Conservation (phyloP, 2,888 invertebrate species). For the Nemoura dubitans region DNA sequence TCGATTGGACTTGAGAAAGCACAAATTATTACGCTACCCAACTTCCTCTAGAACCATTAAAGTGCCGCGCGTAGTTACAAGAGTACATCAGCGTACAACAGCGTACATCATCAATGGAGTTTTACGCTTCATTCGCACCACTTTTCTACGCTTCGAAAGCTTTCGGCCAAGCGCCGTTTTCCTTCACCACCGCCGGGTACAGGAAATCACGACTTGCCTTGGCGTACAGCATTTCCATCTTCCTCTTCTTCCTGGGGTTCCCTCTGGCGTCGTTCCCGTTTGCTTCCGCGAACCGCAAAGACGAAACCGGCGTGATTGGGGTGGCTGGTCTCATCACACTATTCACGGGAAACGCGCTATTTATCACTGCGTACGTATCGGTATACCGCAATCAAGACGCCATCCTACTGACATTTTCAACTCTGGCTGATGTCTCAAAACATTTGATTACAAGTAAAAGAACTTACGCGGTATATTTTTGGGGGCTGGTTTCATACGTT, state of each 20-base stretch:
- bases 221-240: background rate
- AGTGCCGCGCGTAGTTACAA: too few relatives aligned
- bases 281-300: background rate
- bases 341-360: background rate
- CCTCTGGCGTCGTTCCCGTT: background rate
- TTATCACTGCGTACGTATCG: background rate
- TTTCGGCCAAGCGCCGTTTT: background rate
- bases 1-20: too few relatives aligned
- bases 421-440: background rate
- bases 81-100: too few relatives aligned
- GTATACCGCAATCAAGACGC: background rate
- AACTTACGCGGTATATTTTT: background rate
- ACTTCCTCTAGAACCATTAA: too few relatives aligned
- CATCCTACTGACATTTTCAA: background rate
- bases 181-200: background rate
- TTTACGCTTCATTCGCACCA: background rate
- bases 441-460: background rate
- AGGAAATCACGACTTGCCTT: background rate
- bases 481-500: background rate
- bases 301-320: background rate
- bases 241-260: background rate
- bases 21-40: too few relatives aligned
- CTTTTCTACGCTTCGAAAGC: background rate
- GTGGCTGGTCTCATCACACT: background rate
- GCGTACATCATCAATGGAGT: background rate